These are phyloP conservation scores for Catocala fraxini DNA, from an alignment of 2,888 invertebrate genomes.

Conservation along the genomic window DNA sequence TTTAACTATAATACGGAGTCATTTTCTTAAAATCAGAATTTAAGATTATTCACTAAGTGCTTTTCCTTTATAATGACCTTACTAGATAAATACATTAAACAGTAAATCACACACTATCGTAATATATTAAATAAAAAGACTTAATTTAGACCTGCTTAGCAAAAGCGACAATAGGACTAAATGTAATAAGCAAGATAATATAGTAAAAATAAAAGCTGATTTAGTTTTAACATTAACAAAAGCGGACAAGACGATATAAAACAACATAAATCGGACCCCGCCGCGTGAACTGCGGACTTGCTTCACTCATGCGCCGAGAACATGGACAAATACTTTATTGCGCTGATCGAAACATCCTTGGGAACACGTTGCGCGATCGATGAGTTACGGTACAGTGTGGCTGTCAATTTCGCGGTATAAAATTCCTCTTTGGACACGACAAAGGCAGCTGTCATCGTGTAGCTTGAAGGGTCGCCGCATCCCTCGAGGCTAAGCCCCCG, in stretches of 20 bases:
- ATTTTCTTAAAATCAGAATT: too few species aligned
- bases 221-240: conserved; percentile 84
- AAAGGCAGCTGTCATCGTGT: conserved; percentile 84
- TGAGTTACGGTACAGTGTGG: conserved; percentile 74
- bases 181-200: conserved; percentile 50
- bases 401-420: conserved; percentile 85
- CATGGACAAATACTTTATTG: conserved; percentile 77
- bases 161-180: conserved; percentile 26
- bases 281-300: conserved; percentile 69
- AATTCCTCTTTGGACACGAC: conserved; percentile 80
- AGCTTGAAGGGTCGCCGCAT: conserved; percentile 78
- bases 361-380: conserved; percentile 70
- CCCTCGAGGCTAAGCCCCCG: conserved; percentile 83
- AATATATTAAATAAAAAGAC: background rate
- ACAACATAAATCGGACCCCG: conserved; percentile 80
- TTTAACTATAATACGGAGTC: too few species aligned
- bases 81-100: background rate
- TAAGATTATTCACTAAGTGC: conserved; percentile 1
- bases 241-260: conserved; percentile 80
- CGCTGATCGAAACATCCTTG: conserved; percentile 70
- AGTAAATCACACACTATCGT: background rate
- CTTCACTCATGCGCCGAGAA: conserved; percentile 66
- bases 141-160: conserved; percentile 6
- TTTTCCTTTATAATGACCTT: background rate
- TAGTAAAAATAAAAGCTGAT: conserved; percentile 65